These are phyloP conservation scores for Apostichopus japonicus DNA, from an alignment of 35 echinoderm and acorn worm species.

Conservation along the genomic window DNA sequence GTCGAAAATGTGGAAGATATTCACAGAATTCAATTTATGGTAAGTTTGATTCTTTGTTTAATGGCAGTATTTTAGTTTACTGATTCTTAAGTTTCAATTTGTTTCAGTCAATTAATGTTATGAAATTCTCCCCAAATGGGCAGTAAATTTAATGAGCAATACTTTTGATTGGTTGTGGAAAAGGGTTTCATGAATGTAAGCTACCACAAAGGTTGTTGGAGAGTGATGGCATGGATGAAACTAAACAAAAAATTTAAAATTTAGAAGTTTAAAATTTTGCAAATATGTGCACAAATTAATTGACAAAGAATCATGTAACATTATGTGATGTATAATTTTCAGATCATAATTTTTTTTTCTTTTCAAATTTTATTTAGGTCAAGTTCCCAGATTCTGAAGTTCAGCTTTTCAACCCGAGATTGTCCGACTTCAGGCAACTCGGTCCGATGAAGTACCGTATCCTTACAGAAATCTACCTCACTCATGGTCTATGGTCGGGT, in stretches of 20 bases:
- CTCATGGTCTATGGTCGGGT: constrained; percentile 97
- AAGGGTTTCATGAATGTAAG: too few species aligned
- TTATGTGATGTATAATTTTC: too few species aligned
- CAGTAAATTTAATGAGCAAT: too few species aligned
- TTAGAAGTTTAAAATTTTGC: too few species aligned
- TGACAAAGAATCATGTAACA: too few species aligned
- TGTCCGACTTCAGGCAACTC: constrained; percentile 84
- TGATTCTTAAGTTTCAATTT: background rate
- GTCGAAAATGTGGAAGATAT: constrained; percentile 86
- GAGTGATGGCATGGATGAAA: too few species aligned
- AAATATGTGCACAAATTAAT: too few species aligned
- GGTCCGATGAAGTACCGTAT: constrained; percentile 76
- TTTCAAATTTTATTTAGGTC: constrained; percentile 58
- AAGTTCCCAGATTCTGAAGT: constrained; percentile 83
- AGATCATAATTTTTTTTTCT: background rate
- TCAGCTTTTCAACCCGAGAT: constrained; percentile 84
- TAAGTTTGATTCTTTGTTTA: background rate
- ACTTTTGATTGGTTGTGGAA: too few species aligned
- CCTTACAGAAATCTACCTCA: constrained; percentile 80
- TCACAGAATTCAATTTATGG: constrained; percentile 76
- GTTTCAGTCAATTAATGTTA: background rate
- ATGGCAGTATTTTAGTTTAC: background rate
- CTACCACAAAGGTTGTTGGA: too few species aligned
- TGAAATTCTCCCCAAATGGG: too few species aligned
- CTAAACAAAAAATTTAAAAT: too few species aligned